Base-by-base conservation (phyloP, 2,797 vertebrate genomes). In the Scleropages formosus region DNA sequence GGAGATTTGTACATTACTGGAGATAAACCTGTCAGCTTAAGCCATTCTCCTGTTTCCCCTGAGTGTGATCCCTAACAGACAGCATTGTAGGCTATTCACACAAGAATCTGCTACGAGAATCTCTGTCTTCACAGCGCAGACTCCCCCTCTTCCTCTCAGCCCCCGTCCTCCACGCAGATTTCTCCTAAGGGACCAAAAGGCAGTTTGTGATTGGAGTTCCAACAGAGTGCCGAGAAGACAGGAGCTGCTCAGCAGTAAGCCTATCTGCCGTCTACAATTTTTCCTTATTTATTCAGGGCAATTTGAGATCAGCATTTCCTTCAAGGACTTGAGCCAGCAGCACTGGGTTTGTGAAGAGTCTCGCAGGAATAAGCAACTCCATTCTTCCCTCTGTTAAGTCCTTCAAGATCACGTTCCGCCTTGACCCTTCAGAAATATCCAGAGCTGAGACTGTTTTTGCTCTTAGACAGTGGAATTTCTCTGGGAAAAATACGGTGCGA, bases 321-420 rank as follows among this genome's bases (percentile, higher is more conserved):
- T 87, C 84, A 85, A 88, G 84, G 86, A 84, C 81, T 79, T 79
- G 81, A 75, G 77, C 80, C 81, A 72, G 78, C 66, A 75, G 75
- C 74, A 77, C 81, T 82, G 85, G 84, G 87, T 85, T 85, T 80
- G 77, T 82, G 79, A 88, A 86, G 80, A 80, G 83, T 86, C 79
- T 84, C 78, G 72, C 81, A n/a, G 46, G 74, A 76, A 85, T 84
- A 82, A 87, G 84, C 87, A 81, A 79, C 82, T 78, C 74, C 73
- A 83, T 87, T 84, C 59, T 53, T 27, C 80, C 82, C 78, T 49
- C 78, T 75, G 82, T 84, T 83, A 80, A 82, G 83, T 20, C 69
- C 67, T 69, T 58, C 58, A 72, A 68, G 39, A 65, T 18, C 8
- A 20, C 12, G 56, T 20, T 60, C 63, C 67, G 56, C 18, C 27